Evolutionary conservation across 2,888 invertebrate genomes (phyloP), one percentile per base, ranked within the genome.

Genomic region (Thera britannica): DNA sequence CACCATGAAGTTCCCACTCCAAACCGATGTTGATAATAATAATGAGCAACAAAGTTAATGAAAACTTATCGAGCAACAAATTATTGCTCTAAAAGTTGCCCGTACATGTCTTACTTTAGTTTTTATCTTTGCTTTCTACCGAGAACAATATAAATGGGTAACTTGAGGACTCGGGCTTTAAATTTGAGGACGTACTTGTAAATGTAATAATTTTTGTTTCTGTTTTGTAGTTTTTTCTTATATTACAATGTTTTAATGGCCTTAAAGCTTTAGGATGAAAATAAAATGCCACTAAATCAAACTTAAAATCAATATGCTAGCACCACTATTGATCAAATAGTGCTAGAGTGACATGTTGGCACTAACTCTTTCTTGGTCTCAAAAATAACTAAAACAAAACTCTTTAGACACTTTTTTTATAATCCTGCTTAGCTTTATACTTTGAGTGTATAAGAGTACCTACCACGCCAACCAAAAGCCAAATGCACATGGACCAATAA

Each of bases 391-490:
- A 51, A n/a, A 49, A 34, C 46, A 12, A 60, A 51, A 41, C 48
- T 35, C 52, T 41, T 64, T 58, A 35, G 52, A 52, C 34, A 52
- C 63, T 52, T 44, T 52, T 57, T 23, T 9, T 63, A 46, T 64
- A 64, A 58, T 35, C 35, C 35, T n/a, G 9, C 61, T n/a, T 60
- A 62, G 62, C 58, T 58, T 67, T 51, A 56, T 36, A 57, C 46
- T 64, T 62, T 52, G 46, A 64, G 60, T 49, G 57, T 52, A 52
- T 60, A 60, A 60, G 57, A 57, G 68, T 60, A 63, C 63, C 23
- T 64, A 38, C 64, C 52, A 38, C 61, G 64, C 68, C 52, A 64
- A 57, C 52, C 62, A 65, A 62, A 65, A 67, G 64, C 64, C 58
- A 60, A 62, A 55, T 63, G 23, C 36, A 57, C 58, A 58, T 7